A percentile compares a stretch with the other conserved stretches of the same genome.
Conservation (phyloP, 2,113 vertebrate species). For the Xenus cinereus region DNA sequence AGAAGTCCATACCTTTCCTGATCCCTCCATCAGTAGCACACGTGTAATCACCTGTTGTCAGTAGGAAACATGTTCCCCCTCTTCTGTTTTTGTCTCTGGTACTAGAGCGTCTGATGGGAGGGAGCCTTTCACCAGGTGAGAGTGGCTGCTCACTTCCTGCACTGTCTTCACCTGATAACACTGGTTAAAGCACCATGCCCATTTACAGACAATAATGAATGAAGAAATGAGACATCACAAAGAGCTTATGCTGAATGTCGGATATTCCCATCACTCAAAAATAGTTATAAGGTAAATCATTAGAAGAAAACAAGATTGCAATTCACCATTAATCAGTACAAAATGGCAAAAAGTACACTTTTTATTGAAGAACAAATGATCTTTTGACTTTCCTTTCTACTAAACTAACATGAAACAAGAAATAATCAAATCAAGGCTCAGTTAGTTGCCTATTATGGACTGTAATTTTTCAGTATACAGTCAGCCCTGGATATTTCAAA, state of each 20-base stretch:
- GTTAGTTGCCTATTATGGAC: not conserved
- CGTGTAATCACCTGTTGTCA: slow-evolving; percentile 92
- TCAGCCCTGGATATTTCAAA: not conserved
- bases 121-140: slow-evolving; percentile 89
- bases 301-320: slow-evolving; percentile 53
- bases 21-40: slow-evolving; percentile 90
- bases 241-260: slow-evolving; percentile 72
- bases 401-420: not conserved
- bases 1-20: slow-evolving; percentile 86
- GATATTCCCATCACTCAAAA: slow-evolving; percentile 65
- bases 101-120: slow-evolving; percentile 92
- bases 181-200: slow-evolving; percentile 82
- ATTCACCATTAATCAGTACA: slow-evolving; percentile 53
- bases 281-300: slow-evolving; percentile 52
- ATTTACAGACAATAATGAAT: slow-evolving; percentile 78
- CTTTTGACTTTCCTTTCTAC: not conserved
- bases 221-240: slow-evolving; percentile 79
- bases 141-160: slow-evolving; percentile 91
- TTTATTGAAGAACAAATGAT: not conserved
- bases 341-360: slow-evolving; percentile 37
- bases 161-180: slow-evolving; percentile 93
- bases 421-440: not conserved
- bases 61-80: slow-evolving; percentile 92
- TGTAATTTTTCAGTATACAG: not conserved
- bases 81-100: slow-evolving; percentile 90